Conservation (phyloP, 2,888 invertebrate genomes). For the Eueremaeus valkanovi region DNA sequence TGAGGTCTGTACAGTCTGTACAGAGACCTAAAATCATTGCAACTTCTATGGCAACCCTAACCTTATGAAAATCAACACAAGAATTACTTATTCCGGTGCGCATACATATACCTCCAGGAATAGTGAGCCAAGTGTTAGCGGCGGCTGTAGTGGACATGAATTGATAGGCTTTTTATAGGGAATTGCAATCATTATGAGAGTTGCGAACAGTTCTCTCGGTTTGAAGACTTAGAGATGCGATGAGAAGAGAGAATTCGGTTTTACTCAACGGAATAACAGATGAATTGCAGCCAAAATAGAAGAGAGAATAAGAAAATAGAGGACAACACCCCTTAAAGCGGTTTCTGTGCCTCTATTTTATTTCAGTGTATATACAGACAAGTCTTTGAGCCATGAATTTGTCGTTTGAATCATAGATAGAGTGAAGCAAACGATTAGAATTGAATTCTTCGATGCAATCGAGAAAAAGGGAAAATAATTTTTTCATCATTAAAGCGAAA, state of each 20-base stretch:
- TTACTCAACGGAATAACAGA: background rate
- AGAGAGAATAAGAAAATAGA: background rate
- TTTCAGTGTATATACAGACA: no score
- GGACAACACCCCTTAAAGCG: background rate
- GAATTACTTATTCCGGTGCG: background rate
- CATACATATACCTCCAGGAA: background rate
- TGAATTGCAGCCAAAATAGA: background rate
- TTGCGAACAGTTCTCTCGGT: background rate
- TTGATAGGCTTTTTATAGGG: background rate
- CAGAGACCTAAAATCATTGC: background rate
- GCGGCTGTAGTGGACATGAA: background rate
- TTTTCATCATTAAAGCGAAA: background rate
- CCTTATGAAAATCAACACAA: background rate
- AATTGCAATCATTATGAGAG: background rate
- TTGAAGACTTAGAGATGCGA: background rate
- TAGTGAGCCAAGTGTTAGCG: background rate
- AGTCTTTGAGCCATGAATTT: background rate
- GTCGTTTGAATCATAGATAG: background rate
- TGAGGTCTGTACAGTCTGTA: background rate
- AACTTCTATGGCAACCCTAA: background rate
- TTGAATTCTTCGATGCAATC: background rate
- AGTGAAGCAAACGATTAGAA: background rate
- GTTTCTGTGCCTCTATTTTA: background rate
- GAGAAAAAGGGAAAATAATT: background rate
- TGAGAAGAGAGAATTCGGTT: no score